Evolutionary conservation across 2,113 vertebrate genomes (phyloP).

Genomic region (Podarcis muralis): DNA sequence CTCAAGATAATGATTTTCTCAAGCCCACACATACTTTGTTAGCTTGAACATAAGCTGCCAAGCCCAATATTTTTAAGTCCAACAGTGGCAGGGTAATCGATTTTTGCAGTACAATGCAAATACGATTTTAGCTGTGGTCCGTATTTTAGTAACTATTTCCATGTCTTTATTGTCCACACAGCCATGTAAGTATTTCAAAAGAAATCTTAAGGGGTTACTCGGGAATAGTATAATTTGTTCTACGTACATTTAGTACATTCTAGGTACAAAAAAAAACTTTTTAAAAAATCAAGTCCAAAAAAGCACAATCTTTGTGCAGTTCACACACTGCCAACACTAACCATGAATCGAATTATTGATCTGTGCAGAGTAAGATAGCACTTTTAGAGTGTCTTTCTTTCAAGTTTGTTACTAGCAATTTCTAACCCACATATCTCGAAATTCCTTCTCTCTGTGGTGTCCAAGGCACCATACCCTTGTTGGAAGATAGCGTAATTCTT

Average conservation of each 20-base stretch:
- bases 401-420: neutral
- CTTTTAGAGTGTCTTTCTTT: neutral
- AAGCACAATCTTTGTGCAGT: neutral
- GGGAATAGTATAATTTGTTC: neutral
- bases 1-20: neutral
- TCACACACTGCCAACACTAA: neutral
- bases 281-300: neutral
- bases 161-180: neutral
- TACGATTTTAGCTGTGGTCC: neutral
- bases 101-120: neutral
- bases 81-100: neutral
- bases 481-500: too few species aligned
- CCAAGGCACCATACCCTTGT: neutral
- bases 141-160: neutral
- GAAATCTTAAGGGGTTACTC: neutral
- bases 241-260: neutral
- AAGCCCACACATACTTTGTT: neutral
- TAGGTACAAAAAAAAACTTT: neutral
- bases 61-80: neutral
- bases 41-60: neutral
- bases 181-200: neutral
- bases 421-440: neutral
- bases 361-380: neutral
- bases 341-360: neutral
- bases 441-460: neutral